Conservation (phyloP, 1,140 invertebrate species). For the Holotrichia oblita region DNA sequence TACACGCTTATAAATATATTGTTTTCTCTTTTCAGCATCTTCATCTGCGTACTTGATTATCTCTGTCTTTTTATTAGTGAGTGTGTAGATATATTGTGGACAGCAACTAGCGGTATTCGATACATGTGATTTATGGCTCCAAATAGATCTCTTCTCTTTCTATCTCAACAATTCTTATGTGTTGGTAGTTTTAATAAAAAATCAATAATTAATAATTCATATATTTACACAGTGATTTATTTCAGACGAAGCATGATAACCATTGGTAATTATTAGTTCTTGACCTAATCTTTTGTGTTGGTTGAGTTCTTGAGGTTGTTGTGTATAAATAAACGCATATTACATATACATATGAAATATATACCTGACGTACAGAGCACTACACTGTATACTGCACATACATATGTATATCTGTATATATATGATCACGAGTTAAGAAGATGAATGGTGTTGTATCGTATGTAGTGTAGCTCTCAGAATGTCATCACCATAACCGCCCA, state of each 20-base stretch:
- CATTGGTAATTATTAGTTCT: conserved; percentile 37
- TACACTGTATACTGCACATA: neutral
- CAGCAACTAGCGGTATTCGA: neutral
- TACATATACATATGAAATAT: neutral
- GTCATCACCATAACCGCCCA: conserved; percentile 39
- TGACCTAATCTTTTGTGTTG: conserved; percentile 20
- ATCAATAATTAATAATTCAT: conserved; percentile 39
- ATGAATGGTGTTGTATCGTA: conserved; percentile 35
- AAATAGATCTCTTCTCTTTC: neutral
- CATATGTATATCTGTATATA: conserved; percentile 8
- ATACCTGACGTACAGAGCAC: neutral
- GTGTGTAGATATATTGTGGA: neutral
- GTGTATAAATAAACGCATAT: neutral
- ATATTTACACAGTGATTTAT: conserved; percentile 35
- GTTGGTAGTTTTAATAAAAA: conserved; percentile 26
- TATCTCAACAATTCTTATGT: neutral
- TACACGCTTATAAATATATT: neutral
- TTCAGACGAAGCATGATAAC: neutral
- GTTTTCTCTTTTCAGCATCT: neutral
- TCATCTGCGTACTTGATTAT: neutral
- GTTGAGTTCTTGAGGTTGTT: neutral
- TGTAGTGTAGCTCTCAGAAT: conserved; percentile 39
- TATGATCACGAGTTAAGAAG: conserved; percentile 40
- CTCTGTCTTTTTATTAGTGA: neutral
- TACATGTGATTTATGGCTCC: conserved; percentile 11